These are phyloP conservation scores for Araneus ventricosus DNA, from an alignment of 1,140 invertebrate species.

Conservation along the genomic window DNA sequence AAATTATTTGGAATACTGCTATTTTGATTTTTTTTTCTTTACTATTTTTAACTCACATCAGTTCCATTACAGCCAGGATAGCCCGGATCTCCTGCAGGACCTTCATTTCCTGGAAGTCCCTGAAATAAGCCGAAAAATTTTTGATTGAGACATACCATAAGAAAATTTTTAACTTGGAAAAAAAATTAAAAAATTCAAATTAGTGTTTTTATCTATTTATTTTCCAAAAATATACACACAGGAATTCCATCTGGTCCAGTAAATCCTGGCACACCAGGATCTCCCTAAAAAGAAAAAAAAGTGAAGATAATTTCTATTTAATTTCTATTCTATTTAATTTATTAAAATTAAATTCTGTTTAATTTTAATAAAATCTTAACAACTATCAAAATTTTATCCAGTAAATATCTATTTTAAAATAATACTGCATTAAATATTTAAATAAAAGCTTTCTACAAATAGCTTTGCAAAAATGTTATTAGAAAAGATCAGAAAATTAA, in stretches of 20 bases:
- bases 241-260: constrained; percentile 84
- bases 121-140: constrained; percentile 77
- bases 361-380: too few species aligned
- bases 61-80: constrained; percentile 92
- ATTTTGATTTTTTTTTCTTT: neutral
- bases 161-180: neutral
- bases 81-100: constrained; percentile 85
- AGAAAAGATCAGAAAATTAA: too few species aligned
- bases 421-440: too few species aligned
- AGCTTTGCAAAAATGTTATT: too few species aligned
- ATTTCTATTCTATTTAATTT: too few species aligned
- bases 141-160: neutral
- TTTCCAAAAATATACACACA: constrained; percentile 81
- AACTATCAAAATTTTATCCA: too few species aligned
- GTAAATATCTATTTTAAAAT: too few species aligned
- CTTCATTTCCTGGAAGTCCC: constrained; percentile 85
- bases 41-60: constrained; percentile 80
- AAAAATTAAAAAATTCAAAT: neutral
- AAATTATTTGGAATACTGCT: too few species aligned
- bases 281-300: constrained; percentile 82
- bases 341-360: too few species aligned
- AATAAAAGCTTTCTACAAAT: too few species aligned
- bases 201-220: neutral
- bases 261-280: constrained; percentile 84
- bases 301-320: too few species aligned